Evolutionary conservation across 1,140 invertebrate genomes (phyloP).

Genomic region (Dendroctonus ponderosae): DNA sequence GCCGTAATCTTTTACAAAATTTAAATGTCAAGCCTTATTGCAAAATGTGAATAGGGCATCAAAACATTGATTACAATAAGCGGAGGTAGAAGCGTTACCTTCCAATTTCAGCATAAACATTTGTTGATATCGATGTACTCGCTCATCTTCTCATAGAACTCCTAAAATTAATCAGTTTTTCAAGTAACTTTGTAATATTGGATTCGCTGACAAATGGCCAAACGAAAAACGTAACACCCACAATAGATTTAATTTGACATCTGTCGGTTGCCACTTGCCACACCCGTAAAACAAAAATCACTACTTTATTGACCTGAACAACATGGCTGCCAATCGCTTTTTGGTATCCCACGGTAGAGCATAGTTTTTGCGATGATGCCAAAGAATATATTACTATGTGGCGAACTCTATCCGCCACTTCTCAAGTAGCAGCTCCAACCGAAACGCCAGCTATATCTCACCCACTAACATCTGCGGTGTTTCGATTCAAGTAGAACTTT

Average conservation of each 20-base stretch:
- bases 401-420: no score
- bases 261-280: slow-evolving; percentile 23
- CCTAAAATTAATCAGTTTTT: slow-evolving; percentile 3
- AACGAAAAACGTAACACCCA: slow-evolving; percentile 29
- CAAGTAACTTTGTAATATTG: slow-evolving; percentile 14
- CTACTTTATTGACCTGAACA: neutral
- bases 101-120: neutral
- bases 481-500: no score
- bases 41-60: slow-evolving; percentile 33
- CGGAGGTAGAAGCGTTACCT: no score
- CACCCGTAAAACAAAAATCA: slow-evolving; percentile 26
- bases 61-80: slow-evolving; percentile 9
- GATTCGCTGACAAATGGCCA: slow-evolving; percentile 19
- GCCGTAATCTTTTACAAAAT: slow-evolving; percentile 17
- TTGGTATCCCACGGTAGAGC: no score
- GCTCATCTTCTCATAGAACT: no score
- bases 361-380: no score
- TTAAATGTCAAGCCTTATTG: slow-evolving; percentile 31
- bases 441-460: no score
- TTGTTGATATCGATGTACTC: no score
- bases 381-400: no score
- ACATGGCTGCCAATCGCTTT: no score
- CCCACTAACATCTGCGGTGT: no score
- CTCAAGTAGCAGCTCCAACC: no score
- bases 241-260: neutral